Percentiles rank a stretch among this genome's conserved stretches.
Evolutionary conservation across 2,888 invertebrate genomes (phyloP).

Genomic region (Pyrocoelia pectoralis): DNA sequence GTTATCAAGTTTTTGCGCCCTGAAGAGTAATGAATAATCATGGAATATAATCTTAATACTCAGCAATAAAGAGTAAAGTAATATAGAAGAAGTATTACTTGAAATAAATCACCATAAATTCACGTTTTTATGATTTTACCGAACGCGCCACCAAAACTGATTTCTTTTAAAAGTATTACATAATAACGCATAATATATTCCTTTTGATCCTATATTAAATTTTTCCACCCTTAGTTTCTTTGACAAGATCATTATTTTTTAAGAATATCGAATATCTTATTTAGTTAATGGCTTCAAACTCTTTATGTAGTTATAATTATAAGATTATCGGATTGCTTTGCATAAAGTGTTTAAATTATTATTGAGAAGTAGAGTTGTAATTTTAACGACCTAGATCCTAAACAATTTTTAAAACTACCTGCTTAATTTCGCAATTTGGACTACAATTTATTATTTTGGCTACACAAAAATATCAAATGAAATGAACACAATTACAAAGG

Average conservation of each 20-base stretch:
- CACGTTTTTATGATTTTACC: not conserved
- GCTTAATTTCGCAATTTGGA: no score
- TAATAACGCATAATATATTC: slow-evolving; percentile 31
- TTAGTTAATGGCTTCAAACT: slow-evolving; percentile 27
- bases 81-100: not conserved
- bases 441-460: no score
- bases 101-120: slow-evolving; percentile 21
- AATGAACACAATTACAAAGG: no score
- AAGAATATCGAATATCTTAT: slow-evolving; percentile 34
- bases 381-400: no score
- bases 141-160: slow-evolving; percentile 3
- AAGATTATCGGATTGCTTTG: slow-evolving; percentile 19
- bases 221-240: slow-evolving; percentile 33
- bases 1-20: slow-evolving; percentile 28
- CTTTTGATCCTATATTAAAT: slow-evolving; percentile 38
- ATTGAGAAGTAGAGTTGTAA: not conserved
- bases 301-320: slow-evolving; percentile 27
- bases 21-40: slow-evolving; percentile 33
- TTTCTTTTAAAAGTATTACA: slow-evolving; percentile 23
- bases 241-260: slow-evolving; percentile 32
- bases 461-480: no score
- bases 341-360: slow-evolving; percentile 24
- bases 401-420: no score
- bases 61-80: slow-evolving; percentile 16
- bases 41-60: slow-evolving; percentile 21